Base-by-base conservation (phyloP, 2,888 invertebrate genomes). In the Drosophila crucigera region DNA sequence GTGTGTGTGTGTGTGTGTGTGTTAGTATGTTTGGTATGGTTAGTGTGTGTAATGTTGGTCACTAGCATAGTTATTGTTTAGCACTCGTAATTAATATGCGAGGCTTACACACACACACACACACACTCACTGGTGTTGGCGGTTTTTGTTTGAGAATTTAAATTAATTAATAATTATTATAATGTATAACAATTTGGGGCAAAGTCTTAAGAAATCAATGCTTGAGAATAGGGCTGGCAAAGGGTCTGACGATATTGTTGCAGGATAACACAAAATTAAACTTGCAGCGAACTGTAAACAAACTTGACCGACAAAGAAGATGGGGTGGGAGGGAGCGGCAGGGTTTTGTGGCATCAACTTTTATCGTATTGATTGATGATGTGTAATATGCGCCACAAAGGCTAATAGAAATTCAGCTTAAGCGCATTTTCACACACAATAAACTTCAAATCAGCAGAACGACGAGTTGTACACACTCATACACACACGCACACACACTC, bases 341-440 rank as follows among this genome's bases (percentile, higher is more conserved):
- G 31, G 56, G 10, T 30, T 59, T 54, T 37, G 22, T 53, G 41
- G 49, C 39, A 65, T 49, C 43, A 84, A 82, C 67, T 85, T 85
- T 89, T 90, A 91, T 83, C 87, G 87, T 67, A 79, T 84, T 91
- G 91, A 92, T 91, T 92, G 92, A 91, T 91, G 91, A 92, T 90
- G 88, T 80, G 84, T 86, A 91, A 88, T 83, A 81, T 90, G 81
- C 85, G 82, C 82, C 83, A 90, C 82, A 84, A 89, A 89, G 79
- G 85, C 91, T 91, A 91, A 91, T 91, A 89, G 89, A 89, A 87
- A 84, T 84, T 91, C 84, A 84, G 74, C 87, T 87, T 78, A 87
- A 88, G 91, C 91, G 79, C 85, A 91, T 91, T 88, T 89, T 89
- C 91, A 91, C 89, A 91, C 91, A 91, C 91, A 91, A 91, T 91